A percentile compares a stretch with the other conserved stretches of the same genome.
These are phyloP conservation scores for Trachymyrmex septentrionalis DNA, from an alignment of 1,140 invertebrate genomes.

Conservation along the genomic window DNA sequence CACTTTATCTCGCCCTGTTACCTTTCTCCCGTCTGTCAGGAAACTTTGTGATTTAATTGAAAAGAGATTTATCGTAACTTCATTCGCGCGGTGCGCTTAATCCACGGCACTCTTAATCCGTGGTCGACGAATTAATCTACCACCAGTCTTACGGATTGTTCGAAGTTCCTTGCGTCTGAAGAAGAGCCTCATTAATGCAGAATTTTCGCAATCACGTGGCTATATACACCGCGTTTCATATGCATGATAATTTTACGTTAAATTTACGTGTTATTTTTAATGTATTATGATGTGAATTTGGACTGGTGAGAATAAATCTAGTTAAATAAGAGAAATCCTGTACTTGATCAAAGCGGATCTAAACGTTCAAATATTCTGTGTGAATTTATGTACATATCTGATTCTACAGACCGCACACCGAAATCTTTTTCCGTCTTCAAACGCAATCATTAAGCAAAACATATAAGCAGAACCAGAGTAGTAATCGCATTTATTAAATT, in stretches of 20 bases:
- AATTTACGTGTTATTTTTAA: neutral
- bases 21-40: neutral
- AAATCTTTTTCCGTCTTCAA: too few relatives aligned
- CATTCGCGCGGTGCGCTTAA: constrained; percentile 37
- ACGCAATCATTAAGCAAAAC: too few relatives aligned
- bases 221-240: neutral
- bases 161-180: constrained; percentile 1
- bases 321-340: too few relatives aligned
- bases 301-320: too few relatives aligned
- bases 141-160: neutral
- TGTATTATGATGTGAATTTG: too few relatives aligned
- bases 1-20: constrained; percentile 51
- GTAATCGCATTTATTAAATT: too few relatives aligned
- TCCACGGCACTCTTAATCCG: constrained; percentile 53
- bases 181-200: neutral
- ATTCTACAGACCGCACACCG: too few relatives aligned
- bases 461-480: too few relatives aligned
- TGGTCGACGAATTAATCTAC: constrained; percentile 34
- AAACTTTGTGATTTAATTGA: constrained; percentile 79
- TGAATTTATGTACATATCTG: too few relatives aligned
- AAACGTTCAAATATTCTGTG: too few relatives aligned
- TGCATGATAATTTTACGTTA: neutral
- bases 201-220: constrained; percentile 1
- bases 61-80: constrained; percentile 65
- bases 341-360: too few relatives aligned